Base-by-base conservation (phyloP, 1,140 invertebrate species). In the Patella vulgata region DNA sequence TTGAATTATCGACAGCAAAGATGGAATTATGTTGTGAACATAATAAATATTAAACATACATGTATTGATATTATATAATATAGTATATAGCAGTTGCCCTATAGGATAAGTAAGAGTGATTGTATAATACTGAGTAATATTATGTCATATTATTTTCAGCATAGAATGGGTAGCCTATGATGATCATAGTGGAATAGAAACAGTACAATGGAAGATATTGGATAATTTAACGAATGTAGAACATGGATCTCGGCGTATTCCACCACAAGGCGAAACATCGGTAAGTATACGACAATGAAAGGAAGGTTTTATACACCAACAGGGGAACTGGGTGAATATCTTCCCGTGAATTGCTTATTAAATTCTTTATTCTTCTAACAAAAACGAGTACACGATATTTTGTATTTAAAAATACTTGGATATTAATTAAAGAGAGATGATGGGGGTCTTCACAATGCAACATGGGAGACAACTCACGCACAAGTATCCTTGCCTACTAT, bases 111-210 rank as follows among this genome's bases (percentile, higher is more conserved):
- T n/a, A n/a, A n/a, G n/a, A n/a, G n/a, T n/a, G n/a, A n/a, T n/a
- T n/a, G n/a, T n/a, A n/a, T n/a, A n/a, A n/a, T n/a, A n/a, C n/a
- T n/a, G n/a, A n/a, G n/a, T n/a, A n/a, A n/a, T n/a, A n/a, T n/a
- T n/a, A n/a, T n/a, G n/a, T n/a, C n/a, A n/a, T 53, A 36, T 42
- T n/a, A 28, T 17, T 55, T 61, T 25, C 43, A 73, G 71, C 8
- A 67, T 73, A 39, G 71, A 73, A 33, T 73, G 71, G 71, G 42
- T 57, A 42, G 68, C 68, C 0, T 73, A 64, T 54, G 71, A 73
- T 44, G 52, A 58, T 46, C 64, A 73, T 51, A 73, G 71, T 53
- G 71, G 71, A 2, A 42, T 73, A 42, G 40, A 65, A 12, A 65
- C 33, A 51, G 53, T 73, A 6, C 54, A 59, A 27, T 73, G 71